Percentiles rank a stretch among this genome's conserved stretches.
Conservation (phyloP, 2,797 vertebrate genomes). For the Sebastes iracundus region DNA sequence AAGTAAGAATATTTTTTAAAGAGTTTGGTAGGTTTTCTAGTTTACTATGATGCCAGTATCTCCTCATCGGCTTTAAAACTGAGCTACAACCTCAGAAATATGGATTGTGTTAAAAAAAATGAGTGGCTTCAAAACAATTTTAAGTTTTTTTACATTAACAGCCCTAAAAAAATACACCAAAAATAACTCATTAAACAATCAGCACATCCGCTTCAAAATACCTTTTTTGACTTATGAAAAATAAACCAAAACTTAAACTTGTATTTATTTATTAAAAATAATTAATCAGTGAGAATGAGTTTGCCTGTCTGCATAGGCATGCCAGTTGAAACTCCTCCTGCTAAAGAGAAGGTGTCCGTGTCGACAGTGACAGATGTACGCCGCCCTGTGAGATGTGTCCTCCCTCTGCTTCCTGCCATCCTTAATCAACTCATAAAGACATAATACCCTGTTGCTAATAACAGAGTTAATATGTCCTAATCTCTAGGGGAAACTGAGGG, state of each 20-base stretch:
- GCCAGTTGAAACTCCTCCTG: neutral
- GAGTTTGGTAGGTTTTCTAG: too few relatives aligned
- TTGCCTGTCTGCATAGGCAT: slow-evolving; percentile 14
- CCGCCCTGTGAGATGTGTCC: slow-evolving; percentile 9
- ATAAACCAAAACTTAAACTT: neutral
- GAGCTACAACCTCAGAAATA: too few relatives aligned
- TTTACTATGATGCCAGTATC: too few relatives aligned
- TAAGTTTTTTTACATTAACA: too few relatives aligned
- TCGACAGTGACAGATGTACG: slow-evolving; percentile 55
- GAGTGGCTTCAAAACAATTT: too few relatives aligned
- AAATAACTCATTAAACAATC: too few relatives aligned
- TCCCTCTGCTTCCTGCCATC: slow-evolving; percentile 49
- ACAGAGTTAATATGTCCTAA: slow-evolving; percentile 69
- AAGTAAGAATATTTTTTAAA: too few relatives aligned
- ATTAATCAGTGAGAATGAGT: too few relatives aligned
- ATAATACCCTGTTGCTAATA: slow-evolving; percentile 58
- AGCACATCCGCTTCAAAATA: too few relatives aligned
- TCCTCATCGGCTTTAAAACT: too few relatives aligned
- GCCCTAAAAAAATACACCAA: too few relatives aligned
- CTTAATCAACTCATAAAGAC: slow-evolving; percentile 67
- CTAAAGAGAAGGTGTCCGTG: neutral
- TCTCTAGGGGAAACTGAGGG: slow-evolving; percentile 54
- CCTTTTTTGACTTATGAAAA: neutral
- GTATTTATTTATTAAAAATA: neutral
- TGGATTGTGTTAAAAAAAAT: too few relatives aligned